Evolutionary conservation across 2,888 invertebrate genomes (phyloP), one percentile per base, ranked within the genome.

Genomic region (Synergus itoensis): DNA sequence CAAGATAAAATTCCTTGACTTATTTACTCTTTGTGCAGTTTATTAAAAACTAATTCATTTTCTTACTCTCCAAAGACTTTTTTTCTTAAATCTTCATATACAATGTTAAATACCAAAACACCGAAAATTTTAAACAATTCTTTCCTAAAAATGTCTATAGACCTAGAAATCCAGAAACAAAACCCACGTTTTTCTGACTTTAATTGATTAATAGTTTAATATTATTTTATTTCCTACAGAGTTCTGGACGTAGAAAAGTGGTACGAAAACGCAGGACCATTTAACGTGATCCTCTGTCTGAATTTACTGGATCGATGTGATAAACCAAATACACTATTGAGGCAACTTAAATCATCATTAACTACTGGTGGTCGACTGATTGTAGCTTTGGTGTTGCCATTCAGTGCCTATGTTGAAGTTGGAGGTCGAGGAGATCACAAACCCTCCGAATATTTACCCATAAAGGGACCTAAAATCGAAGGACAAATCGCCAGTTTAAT

Each of bases 251-350:
- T 95, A 1, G 95, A 96, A 60, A 93, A 93, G 4, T 96, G 96
- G 96, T 92, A 93, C 79, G 90, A 92, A 78, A 88, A 90, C 64
- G 92, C 93, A 76, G 88, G 88, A 0, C 89, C 90, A 85, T 97
- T 95, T 93, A 96, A 97, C 88, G 95, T 97, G 83, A 96, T 98
- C 84, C 95, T 96, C 82, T 99, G 98, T 92, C 93, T 99, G 83
- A 99, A 99, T 92, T 94, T 99, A 48, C 93, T 99, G 84, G 99
- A 99, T 93, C 95, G 99, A 78, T 99, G 99, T 93, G 96, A 96
- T 91, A 95, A 95, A 86, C 99, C 99, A 0, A 93, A 95, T 84
- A 94, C 95, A 78, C 94, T 99, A 87, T 93, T 99, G 84, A 93
- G 94, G 77, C 95, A 97, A 87, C 96, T 99, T 43, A 94, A 94